Conservation (phyloP, 2,888 invertebrate species). For the Gandaritis pyraliata region DNA sequence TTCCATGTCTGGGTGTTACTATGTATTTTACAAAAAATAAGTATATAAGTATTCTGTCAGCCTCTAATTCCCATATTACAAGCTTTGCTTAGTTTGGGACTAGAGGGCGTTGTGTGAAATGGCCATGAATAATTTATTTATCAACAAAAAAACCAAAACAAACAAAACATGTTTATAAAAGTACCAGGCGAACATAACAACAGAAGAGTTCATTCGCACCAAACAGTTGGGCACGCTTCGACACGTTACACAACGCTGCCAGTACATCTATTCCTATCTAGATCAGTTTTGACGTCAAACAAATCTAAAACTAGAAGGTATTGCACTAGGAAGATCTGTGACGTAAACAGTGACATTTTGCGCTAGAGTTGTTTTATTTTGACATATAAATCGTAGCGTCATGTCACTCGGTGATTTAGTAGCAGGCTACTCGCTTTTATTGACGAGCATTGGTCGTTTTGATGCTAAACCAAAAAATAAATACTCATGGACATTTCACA, state of each 20-base stretch:
- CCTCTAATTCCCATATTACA: no score
- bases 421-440: constrained; percentile 1
- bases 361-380: constrained; percentile 39
- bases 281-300: constrained; percentile 63
- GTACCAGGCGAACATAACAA: constrained; percentile 22
- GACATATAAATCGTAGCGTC: constrained; percentile 33
- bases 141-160: neutral
- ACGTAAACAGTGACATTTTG: constrained; percentile 64
- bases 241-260: constrained; percentile 37
- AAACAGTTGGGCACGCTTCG: constrained; percentile 17
- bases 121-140: no score
- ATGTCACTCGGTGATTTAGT: constrained; percentile 11
- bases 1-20: no score
- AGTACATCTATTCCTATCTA: constrained; percentile 56
- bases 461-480: no score
- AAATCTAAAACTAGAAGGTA: constrained; percentile 55
- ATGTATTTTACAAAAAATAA: no score
- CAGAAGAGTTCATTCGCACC: constrained; percentile 18
- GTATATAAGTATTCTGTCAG: no score
- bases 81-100: no score
- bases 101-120: no score
- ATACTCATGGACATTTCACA: no score
- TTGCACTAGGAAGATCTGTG: constrained; percentile 65
- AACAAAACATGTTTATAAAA: neutral
- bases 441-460: neutral